Conservation (phyloP, 1,140 invertebrate species). For the Rhyzopertha dominica region DNA sequence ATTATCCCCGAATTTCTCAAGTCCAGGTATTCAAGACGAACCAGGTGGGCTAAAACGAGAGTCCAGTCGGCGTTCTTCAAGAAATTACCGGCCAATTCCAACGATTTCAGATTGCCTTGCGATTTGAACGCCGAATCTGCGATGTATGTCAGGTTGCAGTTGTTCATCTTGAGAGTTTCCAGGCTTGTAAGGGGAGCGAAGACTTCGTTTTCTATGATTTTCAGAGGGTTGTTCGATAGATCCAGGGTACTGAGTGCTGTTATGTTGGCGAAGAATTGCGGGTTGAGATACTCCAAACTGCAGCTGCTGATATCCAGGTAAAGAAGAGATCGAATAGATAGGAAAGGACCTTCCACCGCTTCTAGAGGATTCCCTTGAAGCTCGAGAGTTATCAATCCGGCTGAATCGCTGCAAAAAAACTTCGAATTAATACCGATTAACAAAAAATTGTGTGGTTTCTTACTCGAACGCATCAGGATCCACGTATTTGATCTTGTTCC, state of each 20-base stretch:
- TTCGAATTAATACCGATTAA: no score
- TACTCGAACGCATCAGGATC: conserved; percentile 65
- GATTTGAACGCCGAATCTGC: conserved; percentile 53
- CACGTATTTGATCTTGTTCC: conserved; percentile 57
- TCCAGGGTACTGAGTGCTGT: conserved; percentile 61
- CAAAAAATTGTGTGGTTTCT: conserved; percentile 43
- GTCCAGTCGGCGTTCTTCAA: conserved; percentile 56
- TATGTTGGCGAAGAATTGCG: conserved; percentile 62
- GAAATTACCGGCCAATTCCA: conserved; percentile 60
- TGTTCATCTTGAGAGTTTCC: conserved; percentile 60
- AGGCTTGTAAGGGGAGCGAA: conserved; percentile 60
- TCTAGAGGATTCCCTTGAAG: conserved; percentile 63
- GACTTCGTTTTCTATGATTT: conserved; percentile 51
- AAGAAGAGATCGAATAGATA: conserved; percentile 59
- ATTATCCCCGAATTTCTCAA: conserved; percentile 57
- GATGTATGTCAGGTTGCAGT: conserved; percentile 58
- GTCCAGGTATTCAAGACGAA: conserved; percentile 59
- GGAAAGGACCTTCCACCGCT: conserved; percentile 57
- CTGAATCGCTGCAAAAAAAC: conserved; percentile 56
- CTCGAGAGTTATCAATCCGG: conserved; percentile 63
- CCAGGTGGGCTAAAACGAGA: conserved; percentile 53
- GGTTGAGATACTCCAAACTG: conserved; percentile 53
- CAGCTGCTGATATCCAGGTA: conserved; percentile 64
- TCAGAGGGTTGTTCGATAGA: conserved; percentile 63
- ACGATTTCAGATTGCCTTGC: conserved; percentile 56